Evolutionary conservation across 1,140 invertebrate genomes (phyloP), one percentile per base, ranked within the genome.

Genomic region (Muscidifurax raptorellus): DNA sequence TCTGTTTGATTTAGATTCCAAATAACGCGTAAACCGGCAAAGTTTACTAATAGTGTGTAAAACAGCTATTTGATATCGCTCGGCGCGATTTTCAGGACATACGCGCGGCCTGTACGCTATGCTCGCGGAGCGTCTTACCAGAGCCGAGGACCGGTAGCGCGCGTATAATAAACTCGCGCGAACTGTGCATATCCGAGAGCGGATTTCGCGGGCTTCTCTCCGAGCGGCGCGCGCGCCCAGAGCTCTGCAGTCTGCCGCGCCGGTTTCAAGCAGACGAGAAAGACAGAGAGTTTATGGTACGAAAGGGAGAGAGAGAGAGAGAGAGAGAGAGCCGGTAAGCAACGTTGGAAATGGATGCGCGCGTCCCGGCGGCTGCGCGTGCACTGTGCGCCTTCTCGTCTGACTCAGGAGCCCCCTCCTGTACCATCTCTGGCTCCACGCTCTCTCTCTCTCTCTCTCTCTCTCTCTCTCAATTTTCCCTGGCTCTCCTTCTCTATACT

Each of bases 341-440:
- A 36, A 64, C 52, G 72, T 5, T 13, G 7, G 59, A 78, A 72
- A 64, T 76, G 81, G 88, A 91, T 90, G 91, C 91, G 90, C 91
- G 87, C 89, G 89, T 88, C 84, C 85, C 89, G 89, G 89, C 91
- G 90, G 88, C 91, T 92, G 91, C 91, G 91, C 91, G 89, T 90
- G 88, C 86, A 91, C 91, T 91, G 90, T 84, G 87, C 87, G 85
- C 78, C 80, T 74, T 76, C 77, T 71, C 69, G 30, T 64, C 78
- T 59, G 32, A 80, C 44, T 64, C 44, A 5, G 76, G 40, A 67
- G 47, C 47, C 79, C 85, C 87, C 81, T 80, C 83, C 36, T 75
- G 52, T 78, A 25, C 52, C 72, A 12, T 30, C 71, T 25, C 74
- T n/a, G 2, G 13, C n/a, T n/a, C 27, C 52, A 47, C 47, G 36